A percentile compares a stretch with the other conserved stretches of the same genome.
Conservation (phyloP, 2,797 vertebrate genomes). For the Peromyscus eremicus region DNA sequence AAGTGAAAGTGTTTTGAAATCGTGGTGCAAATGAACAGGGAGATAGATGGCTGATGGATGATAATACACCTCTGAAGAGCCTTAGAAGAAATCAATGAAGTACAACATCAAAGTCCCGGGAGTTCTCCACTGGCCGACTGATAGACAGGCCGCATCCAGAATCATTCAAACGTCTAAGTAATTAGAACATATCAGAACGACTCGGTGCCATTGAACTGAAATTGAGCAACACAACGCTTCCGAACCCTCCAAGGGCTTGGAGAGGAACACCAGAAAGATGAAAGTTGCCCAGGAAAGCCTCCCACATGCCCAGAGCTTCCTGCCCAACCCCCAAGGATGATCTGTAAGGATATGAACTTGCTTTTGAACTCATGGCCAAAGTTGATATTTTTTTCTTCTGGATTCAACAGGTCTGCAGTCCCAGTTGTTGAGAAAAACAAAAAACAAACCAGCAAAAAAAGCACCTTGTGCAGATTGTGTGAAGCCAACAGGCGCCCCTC, state of each 20-base stretch:
- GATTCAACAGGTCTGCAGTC: not conserved
- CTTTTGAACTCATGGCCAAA: not conserved
- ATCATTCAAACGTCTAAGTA: slow-evolving; percentile 77
- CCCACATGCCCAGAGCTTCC: not conserved
- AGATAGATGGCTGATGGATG: slow-evolving; percentile 56
- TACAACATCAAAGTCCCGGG: slow-evolving; percentile 71
- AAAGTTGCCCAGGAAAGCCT: not conserved
- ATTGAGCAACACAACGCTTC: slow-evolving; percentile 75
- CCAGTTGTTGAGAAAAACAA: not conserved
- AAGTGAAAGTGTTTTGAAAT: slow-evolving; percentile 64
- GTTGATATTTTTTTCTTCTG: not conserved
- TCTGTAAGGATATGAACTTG: not conserved
- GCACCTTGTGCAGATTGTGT: not conserved
- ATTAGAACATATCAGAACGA: slow-evolving; percentile 76
- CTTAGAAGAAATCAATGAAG: slow-evolving; percentile 81
- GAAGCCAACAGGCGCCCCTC: not conserved
- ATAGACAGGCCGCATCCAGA: slow-evolving; percentile 77
- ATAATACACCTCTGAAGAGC: slow-evolving; percentile 77
- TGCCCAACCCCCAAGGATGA: not conserved
- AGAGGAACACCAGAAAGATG: slow-evolving; percentile 38
- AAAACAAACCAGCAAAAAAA: not conserved
- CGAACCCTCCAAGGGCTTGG: slow-evolving; percentile 46
- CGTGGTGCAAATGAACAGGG: slow-evolving; percentile 65
- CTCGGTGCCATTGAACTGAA: slow-evolving; percentile 68
- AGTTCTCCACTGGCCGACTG: slow-evolving; percentile 70